Conservation (phyloP, 2,797 vertebrate species). For the Eurystomus glaucurus region DNA sequence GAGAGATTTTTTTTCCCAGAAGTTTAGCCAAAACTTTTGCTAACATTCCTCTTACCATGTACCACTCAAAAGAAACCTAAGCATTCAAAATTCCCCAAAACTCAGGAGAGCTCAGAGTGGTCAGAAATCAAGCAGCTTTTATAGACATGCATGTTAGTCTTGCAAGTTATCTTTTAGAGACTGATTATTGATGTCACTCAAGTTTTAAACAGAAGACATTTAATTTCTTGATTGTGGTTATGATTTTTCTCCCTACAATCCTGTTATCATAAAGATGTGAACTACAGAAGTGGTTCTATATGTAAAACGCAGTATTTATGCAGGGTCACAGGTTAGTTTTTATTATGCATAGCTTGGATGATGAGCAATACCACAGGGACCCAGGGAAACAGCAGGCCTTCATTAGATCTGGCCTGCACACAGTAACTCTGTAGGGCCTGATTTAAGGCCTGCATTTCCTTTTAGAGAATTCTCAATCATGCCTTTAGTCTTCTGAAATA, state of each 20-base stretch:
- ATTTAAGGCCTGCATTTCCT: not conserved
- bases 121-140: not conserved
- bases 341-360: constrained; percentile 33
- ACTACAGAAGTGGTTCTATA: not conserved
- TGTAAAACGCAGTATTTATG: constrained; percentile 31
- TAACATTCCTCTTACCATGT: constrained; percentile 9
- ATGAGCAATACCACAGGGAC: constrained; percentile 28
- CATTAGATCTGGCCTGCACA: not conserved
- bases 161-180: not conserved
- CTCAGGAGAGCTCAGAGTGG: not conserved
- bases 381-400: not conserved
- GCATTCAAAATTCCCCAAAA: not conserved
- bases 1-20: not conserved
- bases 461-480: not conserved
- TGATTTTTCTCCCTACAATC: not conserved
- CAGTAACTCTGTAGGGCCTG: not conserved
- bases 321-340: constrained; percentile 26
- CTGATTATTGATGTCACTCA: not conserved
- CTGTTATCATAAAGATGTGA: not conserved
- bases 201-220: not conserved
- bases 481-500: not conserved
- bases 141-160: not conserved
- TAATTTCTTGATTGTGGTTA: not conserved
- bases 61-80: not conserved
- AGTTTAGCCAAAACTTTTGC: not conserved